Evolutionary conservation across 2,888 invertebrate species (phyloP).

Genomic region (Scelioninae gen. 2): DNA sequence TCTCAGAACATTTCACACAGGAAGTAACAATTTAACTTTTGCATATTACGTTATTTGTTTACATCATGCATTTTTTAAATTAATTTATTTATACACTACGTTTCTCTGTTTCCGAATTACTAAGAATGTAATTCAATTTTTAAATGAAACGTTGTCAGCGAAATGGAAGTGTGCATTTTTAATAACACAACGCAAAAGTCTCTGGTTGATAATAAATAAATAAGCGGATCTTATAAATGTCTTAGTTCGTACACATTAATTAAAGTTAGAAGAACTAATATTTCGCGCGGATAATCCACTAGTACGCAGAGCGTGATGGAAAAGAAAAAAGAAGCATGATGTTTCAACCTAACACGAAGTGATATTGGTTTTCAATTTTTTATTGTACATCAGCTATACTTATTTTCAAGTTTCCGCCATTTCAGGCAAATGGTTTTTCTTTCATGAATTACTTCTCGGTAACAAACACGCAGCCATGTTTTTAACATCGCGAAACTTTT

Average conservation of each 20-base stretch:
- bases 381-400: constrained; percentile 30
- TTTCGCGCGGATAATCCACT: constrained; percentile 11
- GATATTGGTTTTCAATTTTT: constrained; percentile 49
- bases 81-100: no score
- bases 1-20: no score
- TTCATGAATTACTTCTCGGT: constrained; percentile 23
- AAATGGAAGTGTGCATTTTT: no score
- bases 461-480: background rate
- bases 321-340: constrained; percentile 9
- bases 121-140: no score
- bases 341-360: background rate
- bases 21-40: no score
- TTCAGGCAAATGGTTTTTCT: constrained; percentile 28
- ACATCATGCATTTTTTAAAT: no score
- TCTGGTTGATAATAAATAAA: no score
- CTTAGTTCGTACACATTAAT: constrained; percentile 20
- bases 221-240: constrained; percentile 19
- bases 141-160: no score
- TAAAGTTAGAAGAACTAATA: constrained; percentile 24
- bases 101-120: no score
- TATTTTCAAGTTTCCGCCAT: constrained; percentile 35
- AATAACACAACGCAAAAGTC: no score
- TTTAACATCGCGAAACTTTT: constrained; percentile 27
- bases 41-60: no score
- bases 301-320: background rate